Evolutionary conservation across 2,113 vertebrate species (phyloP), one percentile per base, ranked within the genome.

Genomic region (Amazona guildingii): DNA sequence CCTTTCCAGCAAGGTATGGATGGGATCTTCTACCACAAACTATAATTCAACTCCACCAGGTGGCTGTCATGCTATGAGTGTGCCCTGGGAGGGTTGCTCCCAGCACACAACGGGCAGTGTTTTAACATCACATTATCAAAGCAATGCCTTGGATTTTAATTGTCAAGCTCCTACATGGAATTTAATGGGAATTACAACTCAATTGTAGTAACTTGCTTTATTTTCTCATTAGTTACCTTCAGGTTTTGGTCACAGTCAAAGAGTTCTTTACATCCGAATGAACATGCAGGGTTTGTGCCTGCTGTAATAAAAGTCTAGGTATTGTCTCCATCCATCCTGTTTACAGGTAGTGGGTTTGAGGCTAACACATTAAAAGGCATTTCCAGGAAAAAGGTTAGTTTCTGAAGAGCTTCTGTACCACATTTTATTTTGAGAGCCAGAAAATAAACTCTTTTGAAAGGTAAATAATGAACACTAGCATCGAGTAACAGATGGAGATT

Each of bases 1-100:
- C 44, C 59, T 23, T 92, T 62, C 33, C 75, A 78, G 46, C 4
- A 0, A 28, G 82, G 37, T 49, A 0, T 9, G 13, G 43, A 7
- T n/a, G 41, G 52, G 41, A 17, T 90, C 35, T 39, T 95, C 24
- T 37, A 52, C 82, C 59, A 6, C 68, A 6, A 11, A 5, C 81
- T 49, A 39, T 93, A 27, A 69, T 35, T 81, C 88, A 95, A 23
- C 86, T 95, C 97, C 97, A 94, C 83, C 95, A 97, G 97, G 95
- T 96, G 97, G 96, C 97, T 95, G 91, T 97, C 91, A 83, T 8
- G 12, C 88, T 73, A 27, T 28, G 59, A 17, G 54, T 7, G 33
- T 19, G 28, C 21, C 4, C 83, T 46, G 48, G 19, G 43, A 17
- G 52, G 44, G 72, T 29, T 83, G 46, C 66, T 68, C 0, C 31